Conservation (phyloP, 1,140 invertebrate species). For the Probaryconus sp. region DNA sequence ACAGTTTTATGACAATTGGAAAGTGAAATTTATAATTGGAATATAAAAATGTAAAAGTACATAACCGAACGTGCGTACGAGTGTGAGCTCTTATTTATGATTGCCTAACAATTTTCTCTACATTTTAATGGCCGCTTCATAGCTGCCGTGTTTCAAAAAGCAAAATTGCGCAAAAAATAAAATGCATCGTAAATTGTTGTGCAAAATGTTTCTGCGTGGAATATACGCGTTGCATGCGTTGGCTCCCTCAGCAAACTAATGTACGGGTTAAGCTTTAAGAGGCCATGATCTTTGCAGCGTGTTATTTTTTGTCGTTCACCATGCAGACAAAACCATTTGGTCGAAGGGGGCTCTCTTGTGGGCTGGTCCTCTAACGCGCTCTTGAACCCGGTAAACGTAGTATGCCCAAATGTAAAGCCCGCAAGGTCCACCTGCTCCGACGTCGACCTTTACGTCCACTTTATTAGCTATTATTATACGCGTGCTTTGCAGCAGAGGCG, state of each 20-base stretch:
- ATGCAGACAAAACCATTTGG: constrained; percentile 65
- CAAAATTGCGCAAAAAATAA: constrained; percentile 23
- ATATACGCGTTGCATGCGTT: constrained; percentile 29
- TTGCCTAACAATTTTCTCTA: too few relatives aligned
- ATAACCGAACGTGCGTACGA: too few relatives aligned
- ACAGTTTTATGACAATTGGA: too few relatives aligned
- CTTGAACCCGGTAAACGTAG: constrained; percentile 66
- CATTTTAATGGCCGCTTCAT: too few relatives aligned
- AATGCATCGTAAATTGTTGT: constrained; percentile 53
- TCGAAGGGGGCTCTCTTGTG: constrained; percentile 61
- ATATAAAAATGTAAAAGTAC: too few relatives aligned
- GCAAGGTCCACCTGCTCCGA: constrained; percentile 70
- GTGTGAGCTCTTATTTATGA: too few relatives aligned
- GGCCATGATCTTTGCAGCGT: constrained; percentile 59
- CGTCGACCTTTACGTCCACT: constrained; percentile 70
- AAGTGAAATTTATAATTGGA: too few relatives aligned
- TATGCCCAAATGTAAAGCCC: constrained; percentile 61
- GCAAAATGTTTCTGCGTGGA: constrained; percentile 35
- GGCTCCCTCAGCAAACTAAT: constrained; percentile 31
- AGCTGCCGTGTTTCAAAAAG: too few relatives aligned
- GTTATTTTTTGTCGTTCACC: constrained; percentile 70
- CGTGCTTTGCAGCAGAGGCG: constrained; percentile 65
- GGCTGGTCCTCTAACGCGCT: constrained; percentile 63
- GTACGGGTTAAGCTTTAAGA: constrained; percentile 58
- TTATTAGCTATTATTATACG: constrained; percentile 78